Evolutionary conservation across 2,797 vertebrate species (phyloP), one percentile per base, ranked within the genome.

Genomic region (Thaleichthys pacificus): DNA sequence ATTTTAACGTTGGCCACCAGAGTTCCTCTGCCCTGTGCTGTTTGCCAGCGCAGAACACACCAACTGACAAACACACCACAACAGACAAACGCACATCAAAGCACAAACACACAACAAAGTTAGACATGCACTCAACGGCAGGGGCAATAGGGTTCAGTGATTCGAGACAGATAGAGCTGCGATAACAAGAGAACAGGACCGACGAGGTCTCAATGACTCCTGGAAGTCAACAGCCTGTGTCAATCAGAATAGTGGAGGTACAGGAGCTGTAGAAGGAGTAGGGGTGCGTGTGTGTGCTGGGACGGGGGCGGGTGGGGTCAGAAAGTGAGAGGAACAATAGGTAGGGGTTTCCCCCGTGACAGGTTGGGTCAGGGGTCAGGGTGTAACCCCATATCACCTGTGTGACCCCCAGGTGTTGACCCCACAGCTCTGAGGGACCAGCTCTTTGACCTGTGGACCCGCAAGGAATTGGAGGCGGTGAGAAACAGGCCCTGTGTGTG

Each of bases 401-500:
- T 66, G 70, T 64, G 61, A 72, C 68, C 72, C 60, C 17, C 81
- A 93, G 93, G 89, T 91, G 85, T 89, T 75, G 89, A 91, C 85
- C 89, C 87, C 22, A 62, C 15, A 12, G 35, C 74, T 76, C 84
- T 94, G 79, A 87, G 73, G 75, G 87, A 90, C 62, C 72, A 85
- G 66, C 87, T 94, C 74, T 83, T 84, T 26, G 80, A 88, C 58
- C 82, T 88, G 26, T 93, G 93, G 92, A 82, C 61, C 84, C 21
- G 32, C 80, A 92, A 91, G 76, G 85, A 93, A 73, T 81, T 89
- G 66, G 81, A 85, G 78, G 85, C 68, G 91, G 92, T 94, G 82
- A 92, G 84, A 66, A 47, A 72, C 76, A 78, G 15, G 61, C 38
- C 65, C 14, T 57, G 66, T 54, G 62, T 69, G 42, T 69, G 38